phyloP scores from a whole-genome alignment of 2,113 vertebrate genomes.

The Manacus vitellinus region DNA sequence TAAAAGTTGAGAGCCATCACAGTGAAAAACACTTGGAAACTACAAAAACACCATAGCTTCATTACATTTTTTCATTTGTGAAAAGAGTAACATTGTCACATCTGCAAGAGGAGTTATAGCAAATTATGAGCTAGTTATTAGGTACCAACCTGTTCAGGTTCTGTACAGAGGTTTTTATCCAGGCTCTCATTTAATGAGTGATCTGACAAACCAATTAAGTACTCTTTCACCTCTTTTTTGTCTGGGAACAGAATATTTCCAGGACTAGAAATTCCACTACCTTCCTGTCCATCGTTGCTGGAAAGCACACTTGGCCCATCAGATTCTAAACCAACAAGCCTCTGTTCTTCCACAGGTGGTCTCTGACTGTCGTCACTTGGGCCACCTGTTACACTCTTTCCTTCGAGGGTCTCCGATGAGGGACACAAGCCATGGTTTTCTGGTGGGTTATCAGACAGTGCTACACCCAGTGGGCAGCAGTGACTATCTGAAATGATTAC shows the following conservation, averaged over 20 bases:
- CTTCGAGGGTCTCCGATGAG: neutral
- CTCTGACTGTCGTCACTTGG: constrained; percentile 41
- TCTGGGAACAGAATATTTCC: constrained; percentile 71
- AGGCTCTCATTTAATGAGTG: constrained; percentile 66
- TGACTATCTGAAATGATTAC: constrained; percentile 98
- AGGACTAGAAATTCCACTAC: constrained; percentile 43
- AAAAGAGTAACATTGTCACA: neutral
- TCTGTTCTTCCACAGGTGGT: neutral
- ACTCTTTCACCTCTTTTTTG: constrained; percentile 82
- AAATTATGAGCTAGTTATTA: neutral
- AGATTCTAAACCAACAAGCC: neutral
- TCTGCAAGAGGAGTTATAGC: neutral
- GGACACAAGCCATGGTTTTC: constrained; percentile 43
- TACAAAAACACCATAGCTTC: neutral
- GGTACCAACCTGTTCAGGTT: constrained; percentile 70
- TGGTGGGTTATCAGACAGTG: constrained; percentile 75
- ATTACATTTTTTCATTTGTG: neutral
- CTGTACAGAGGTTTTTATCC: constrained; percentile 24
- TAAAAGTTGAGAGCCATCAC: neutral
- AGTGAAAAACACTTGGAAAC: neutral
- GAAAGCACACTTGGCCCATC: constrained; percentile 7
- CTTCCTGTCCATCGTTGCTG: neutral
- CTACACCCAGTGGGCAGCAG: constrained; percentile 85
- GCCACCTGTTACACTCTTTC: neutral
- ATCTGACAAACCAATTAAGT: constrained; percentile 78